Evolutionary conservation across 2,797 vertebrate species (phyloP), one percentile per base, ranked within the genome.

Genomic region (Oreochromis mossambicus): DNA sequence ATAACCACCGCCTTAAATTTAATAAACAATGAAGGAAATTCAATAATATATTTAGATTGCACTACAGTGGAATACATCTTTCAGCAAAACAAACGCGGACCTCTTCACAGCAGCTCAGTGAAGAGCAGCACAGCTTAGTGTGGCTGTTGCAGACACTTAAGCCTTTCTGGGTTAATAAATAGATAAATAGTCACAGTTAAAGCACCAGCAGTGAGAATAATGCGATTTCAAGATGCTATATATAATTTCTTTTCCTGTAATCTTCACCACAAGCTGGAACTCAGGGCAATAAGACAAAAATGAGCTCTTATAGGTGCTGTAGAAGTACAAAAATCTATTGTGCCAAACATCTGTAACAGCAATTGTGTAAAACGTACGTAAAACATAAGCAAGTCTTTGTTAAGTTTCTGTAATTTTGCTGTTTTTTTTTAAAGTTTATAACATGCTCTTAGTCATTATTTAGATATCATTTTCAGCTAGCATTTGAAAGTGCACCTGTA

Each of bases 91-190:
- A 56, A 84, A 80, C 76, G 46, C n/a, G 32, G 51, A 75, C 81
- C 70, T 78, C 83, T 88, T 79, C 34, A 78, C 83, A 78, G 29
- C 54, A 83, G 85, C 82, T 77, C 83, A 63, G 50, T 78, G 80
- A 38, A 83, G 86, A 82, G 83, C 41, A 83, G 73, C 52, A 54
- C 80, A 83, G 84, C 90, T 92, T 87, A 86, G 78, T 87, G 92
- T 91, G 91, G 80, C 79, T 92, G 93, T 89, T 91, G 87, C 77
- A 84, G 83, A 86, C 91, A 90, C 87, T 38, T 82, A 87, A 90
- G 90, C 90, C 87, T 92, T 93, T 92, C 88, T 89, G 88, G 88
- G 91, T 93, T 93, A 94, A 94, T 91, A 94, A 94, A 95, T 89
- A 94, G 93, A 94, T 91, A 90, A 92, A 94, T 91, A 83, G 82